A percentile compares a stretch with the other conserved stretches of the same genome.
phyloP scores from a whole-genome alignment of 2,888 invertebrate genomes.

The Labia minor region DNA sequence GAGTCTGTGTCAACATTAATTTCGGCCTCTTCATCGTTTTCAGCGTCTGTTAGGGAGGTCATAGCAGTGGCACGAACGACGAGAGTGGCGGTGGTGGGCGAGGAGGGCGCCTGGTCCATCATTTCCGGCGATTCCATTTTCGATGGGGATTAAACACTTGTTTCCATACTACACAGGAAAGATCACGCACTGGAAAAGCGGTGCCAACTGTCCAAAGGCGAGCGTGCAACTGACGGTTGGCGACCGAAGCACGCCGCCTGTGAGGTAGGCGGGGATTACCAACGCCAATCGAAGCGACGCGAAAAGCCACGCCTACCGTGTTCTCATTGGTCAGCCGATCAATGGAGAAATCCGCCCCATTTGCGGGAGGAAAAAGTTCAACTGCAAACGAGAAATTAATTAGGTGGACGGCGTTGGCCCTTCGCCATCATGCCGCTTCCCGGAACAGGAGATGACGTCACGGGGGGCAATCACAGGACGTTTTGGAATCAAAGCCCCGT shows the following conservation, averaged over 20 bases:
- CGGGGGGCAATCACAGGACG: slow-evolving; percentile 3
- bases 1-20: slow-evolving; percentile 24
- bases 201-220: not conserved
- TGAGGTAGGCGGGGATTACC: not conserved
- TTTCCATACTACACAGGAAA: not conserved
- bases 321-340: not conserved
- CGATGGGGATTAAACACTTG: not conserved
- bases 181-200: not conserved
- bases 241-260: not conserved
- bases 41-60: slow-evolving; percentile 28
- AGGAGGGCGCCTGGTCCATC: slow-evolving; percentile 8
- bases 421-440: slow-evolving; percentile 13
- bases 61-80: slow-evolving; percentile 9
- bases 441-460: not conserved
- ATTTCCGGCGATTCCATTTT: slow-evolving; percentile 18
- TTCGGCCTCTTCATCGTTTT: slow-evolving; percentile 39
- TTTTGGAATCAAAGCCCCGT: too few relatives aligned
- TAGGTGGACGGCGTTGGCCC: not conserved
- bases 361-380: not conserved
- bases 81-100: slow-evolving; percentile 17
- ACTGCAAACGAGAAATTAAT: not conserved
- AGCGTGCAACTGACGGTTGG: not conserved
- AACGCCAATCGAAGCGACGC: not conserved
- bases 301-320: not conserved
- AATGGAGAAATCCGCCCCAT: not conserved